Percentiles rank a stretch among this genome's conserved stretches.
Evolutionary conservation across 2,113 vertebrate species (phyloP).

Genomic region (Dasyornis broadbenti): DNA sequence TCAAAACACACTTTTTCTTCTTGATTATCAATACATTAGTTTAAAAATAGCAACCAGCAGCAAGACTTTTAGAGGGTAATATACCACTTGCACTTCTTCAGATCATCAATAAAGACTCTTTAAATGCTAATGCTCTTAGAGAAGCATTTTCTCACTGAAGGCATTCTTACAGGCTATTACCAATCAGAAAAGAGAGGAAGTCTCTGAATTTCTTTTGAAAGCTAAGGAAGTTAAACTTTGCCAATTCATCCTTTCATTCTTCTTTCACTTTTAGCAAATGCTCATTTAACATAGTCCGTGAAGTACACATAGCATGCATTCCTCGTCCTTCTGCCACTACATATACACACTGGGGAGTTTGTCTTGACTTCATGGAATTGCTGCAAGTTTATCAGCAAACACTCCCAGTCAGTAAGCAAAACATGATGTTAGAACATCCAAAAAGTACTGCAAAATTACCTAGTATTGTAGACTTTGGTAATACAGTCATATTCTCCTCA

Average conservation of each 20-base stretch:
- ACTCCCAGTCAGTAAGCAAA: background rate
- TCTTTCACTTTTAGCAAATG: background rate
- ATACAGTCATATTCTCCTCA: background rate
- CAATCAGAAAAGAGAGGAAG: conserved; percentile 4
- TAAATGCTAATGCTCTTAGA: conserved; percentile 35
- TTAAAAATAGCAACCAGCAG: conserved; percentile 24
- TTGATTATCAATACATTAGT: conserved; percentile 42
- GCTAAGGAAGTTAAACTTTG: background rate
- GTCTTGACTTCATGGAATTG: background rate
- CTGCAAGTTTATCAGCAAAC: background rate
- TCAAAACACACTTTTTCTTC: conserved; percentile 44
- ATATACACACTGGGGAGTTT: background rate
- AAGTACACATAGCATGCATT: background rate
- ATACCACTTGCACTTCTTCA: background rate
- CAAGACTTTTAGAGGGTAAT: conserved; percentile 12
- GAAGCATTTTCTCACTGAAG: background rate
- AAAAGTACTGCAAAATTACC: background rate
- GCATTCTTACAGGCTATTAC: background rate
- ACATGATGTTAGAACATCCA: background rate
- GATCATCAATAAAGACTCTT: background rate
- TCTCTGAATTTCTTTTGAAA: background rate
- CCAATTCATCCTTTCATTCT: background rate
- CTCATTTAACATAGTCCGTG: background rate
- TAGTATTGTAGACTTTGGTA: background rate
- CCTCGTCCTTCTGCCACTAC: background rate